A percentile compares a stretch with the other conserved stretches of the same genome.
Evolutionary conservation across 2,888 invertebrate species (phyloP).

Genomic region (Daptonema setosum): DNA sequence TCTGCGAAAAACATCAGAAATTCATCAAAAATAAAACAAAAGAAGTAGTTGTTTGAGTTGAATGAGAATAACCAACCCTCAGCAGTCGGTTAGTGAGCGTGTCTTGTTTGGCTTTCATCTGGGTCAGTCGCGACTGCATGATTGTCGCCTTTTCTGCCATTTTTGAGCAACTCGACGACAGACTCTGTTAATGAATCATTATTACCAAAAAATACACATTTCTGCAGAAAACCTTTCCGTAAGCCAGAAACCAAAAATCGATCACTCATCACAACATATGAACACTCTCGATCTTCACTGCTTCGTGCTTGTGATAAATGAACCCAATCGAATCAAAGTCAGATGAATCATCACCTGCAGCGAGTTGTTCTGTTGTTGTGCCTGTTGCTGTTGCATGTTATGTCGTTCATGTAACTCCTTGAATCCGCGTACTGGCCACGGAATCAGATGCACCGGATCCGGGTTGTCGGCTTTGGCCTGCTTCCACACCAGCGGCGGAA

Average conservation of each 20-base stretch:
- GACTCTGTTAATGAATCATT: conserved; percentile 1
- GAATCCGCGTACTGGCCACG: conserved; percentile 80
- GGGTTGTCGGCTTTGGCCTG: conserved; percentile 90
- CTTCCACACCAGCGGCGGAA: conserved; percentile 59
- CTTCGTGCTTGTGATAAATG: too few species aligned
- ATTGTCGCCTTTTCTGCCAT: not conserved
- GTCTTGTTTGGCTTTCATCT: conserved; percentile 3
- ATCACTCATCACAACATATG: too few species aligned
- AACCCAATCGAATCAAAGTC: not conserved
- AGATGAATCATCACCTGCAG: conserved; percentile 2
- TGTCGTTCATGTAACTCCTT: conserved; percentile 42
- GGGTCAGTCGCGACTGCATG: not conserved
- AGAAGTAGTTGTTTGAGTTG: too few species aligned
- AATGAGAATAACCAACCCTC: conserved; percentile 1
- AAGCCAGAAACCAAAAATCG: too few species aligned
- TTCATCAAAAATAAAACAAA: too few species aligned
- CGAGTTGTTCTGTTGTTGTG: not conserved
- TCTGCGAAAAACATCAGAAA: too few species aligned
- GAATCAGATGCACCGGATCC: conserved; percentile 63
- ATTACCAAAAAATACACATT: too few species aligned
- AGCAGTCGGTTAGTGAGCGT: conserved; percentile 8
- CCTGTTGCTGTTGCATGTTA: conserved; percentile 12
- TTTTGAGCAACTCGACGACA: not conserved
- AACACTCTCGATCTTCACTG: too few species aligned
- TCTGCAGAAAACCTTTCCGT: too few species aligned